Base-by-base conservation (phyloP, 2,113 vertebrate genomes). In the Calyptommatus sinebrachiatus region DNA sequence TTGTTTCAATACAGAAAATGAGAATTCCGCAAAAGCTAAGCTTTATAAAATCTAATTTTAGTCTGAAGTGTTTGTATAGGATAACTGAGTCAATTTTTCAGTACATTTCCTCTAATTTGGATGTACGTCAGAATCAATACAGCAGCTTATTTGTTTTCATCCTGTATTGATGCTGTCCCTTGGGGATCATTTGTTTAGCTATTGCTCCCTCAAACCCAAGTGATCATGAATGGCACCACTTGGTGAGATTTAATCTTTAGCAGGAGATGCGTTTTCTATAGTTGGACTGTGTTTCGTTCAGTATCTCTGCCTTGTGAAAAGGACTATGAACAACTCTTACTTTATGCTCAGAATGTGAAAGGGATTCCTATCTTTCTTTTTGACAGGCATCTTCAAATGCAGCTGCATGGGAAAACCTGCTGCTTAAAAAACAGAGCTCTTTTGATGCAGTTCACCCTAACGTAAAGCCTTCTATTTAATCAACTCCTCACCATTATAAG, bases 121-220 rank as follows among this genome's bases (percentile, higher is more conserved):
- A 89, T 82, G 83, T 62, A 78, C 81, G 70, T 91, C 89, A 91
- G 87, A 90, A 91, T 91, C 91, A 90, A 91, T 91, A 92, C 84
- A 92, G 88, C 87, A 79, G 77, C 78, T 89, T 88, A 79, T 76
- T 91, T 92, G 92, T 92, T 75, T 81, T 89, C 79, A 10, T 83
- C 79, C 78, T 90, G 76, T 77, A 89, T 73, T 86, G 86, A 87
- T 73, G 83, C 28, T 50, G 80, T 83, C 85, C 85, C 82, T 3
- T 26, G 78, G 87, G 89, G 79, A 89, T 78, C 81, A 82, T 89
- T 92, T 88, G 85, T 83, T 89, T 0, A 61, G 53, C 73, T 65
- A 41, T 87, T 84, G 74, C 83, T 85, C 86, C 85, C 84, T 83
- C 84, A 88, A 84, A 84, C 86, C 35, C 88, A 84, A 89, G 87